phyloP scores from a whole-genome alignment of 2,797 vertebrate species.

The Clarias pachynema region DNA sequence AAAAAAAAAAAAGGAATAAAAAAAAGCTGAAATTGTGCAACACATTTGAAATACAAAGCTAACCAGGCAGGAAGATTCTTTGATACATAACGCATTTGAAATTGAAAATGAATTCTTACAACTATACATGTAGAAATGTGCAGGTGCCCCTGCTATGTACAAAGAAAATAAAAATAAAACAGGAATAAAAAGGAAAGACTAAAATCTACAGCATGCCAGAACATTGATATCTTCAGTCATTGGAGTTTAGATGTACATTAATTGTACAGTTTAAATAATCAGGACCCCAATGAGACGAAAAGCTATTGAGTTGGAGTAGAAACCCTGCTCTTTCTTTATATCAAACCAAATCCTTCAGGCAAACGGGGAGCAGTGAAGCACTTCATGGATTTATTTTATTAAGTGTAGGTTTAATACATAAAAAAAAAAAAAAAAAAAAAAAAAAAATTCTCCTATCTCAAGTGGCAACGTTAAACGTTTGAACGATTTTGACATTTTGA shows the following conservation, averaged over 20 bases:
- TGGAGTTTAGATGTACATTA: slow-evolving; percentile 62
- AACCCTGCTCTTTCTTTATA: slow-evolving; percentile 49
- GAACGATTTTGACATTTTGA: not conserved
- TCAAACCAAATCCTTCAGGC: slow-evolving; percentile 49
- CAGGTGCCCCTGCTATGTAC: slow-evolving; percentile 81
- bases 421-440: too few species aligned
- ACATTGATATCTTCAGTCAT: slow-evolving; percentile 76
- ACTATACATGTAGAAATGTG: slow-evolving; percentile 81
- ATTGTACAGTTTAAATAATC: slow-evolving; percentile 48
- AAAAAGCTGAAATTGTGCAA: slow-evolving; percentile 82
- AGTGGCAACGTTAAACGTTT: slow-evolving; percentile 1
- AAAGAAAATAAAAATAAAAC: slow-evolving; percentile 74
- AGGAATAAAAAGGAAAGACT: slow-evolving; percentile 72
- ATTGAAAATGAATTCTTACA: slow-evolving; percentile 77
- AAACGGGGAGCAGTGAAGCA: slow-evolving; percentile 60
- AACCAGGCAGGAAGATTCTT: slow-evolving; percentile 84
- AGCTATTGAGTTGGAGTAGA: slow-evolving; percentile 55
- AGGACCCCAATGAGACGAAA: slow-evolving; percentile 47
- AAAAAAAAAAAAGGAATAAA: slow-evolving; percentile 69
- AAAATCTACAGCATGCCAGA: slow-evolving; percentile 82
- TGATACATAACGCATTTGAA: slow-evolving; percentile 79
- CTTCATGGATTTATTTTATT: slow-evolving; percentile 50
- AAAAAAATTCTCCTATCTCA: not conserved
- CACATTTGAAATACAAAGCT: slow-evolving; percentile 86
- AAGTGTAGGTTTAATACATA: slow-evolving; percentile 27